Percentiles rank a stretch among this genome's conserved stretches.
Conservation (phyloP, 2,888 invertebrate genomes). For the Homarus gammarus region DNA sequence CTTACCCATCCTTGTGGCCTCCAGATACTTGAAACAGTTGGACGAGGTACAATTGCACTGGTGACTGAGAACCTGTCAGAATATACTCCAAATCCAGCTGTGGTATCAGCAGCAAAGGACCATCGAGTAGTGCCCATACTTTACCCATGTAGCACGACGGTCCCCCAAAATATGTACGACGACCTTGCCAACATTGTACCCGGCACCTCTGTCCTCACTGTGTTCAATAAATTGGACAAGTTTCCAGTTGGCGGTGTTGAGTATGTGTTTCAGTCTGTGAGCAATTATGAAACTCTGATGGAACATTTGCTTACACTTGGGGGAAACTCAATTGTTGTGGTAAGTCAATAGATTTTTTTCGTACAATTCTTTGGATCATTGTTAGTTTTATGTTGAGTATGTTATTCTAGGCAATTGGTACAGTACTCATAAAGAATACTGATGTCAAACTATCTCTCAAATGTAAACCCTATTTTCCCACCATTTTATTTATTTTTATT, state of each 20-base stretch:
- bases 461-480: too few relatives aligned
- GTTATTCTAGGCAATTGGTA: too few relatives aligned
- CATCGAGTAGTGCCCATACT: slow-evolving; percentile 52
- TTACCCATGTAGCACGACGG: slow-evolving; percentile 9
- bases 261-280: background rate
- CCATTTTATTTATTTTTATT: too few relatives aligned
- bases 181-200: slow-evolving; percentile 20
- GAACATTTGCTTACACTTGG: background rate
- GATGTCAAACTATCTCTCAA: too few relatives aligned
- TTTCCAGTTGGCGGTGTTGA: background rate
- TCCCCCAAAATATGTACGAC: slow-evolving; percentile 14
- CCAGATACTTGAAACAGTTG: background rate
- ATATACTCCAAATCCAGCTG: slow-evolving; percentile 67
- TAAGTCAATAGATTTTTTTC: too few relatives aligned
- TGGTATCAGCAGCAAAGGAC: slow-evolving; percentile 50
- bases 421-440: too few relatives aligned
- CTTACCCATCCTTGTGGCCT: too few relatives aligned
- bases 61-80: slow-evolving; percentile 32
- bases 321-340: background rate
- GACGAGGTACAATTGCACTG: slow-evolving; percentile 22
- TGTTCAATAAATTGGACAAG: background rate
- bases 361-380: too few relatives aligned
- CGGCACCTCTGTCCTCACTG: slow-evolving; percentile 12
- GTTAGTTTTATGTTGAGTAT: too few relatives aligned
- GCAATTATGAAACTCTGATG: slow-evolving; percentile 19